Conservation (phyloP, 2,797 vertebrate species). For the Amblyraja radiata region DNA sequence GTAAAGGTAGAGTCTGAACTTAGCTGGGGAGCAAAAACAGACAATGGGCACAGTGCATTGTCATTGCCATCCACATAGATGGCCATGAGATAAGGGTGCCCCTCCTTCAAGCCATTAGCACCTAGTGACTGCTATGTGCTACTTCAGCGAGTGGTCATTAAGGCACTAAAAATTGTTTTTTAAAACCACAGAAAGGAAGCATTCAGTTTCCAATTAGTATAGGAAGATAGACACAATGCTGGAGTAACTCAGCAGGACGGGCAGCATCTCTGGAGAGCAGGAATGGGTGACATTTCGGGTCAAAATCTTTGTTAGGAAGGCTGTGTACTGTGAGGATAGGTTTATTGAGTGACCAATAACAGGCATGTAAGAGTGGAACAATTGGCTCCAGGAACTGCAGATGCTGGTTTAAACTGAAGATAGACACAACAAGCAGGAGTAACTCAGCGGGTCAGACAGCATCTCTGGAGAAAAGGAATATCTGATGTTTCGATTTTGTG, state of each 20-base stretch:
- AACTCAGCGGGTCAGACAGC: no score
- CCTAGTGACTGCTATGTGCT: neutral
- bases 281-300: no score
- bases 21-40: neutral
- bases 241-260: no score
- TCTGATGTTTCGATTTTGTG: no score
- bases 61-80: neutral
- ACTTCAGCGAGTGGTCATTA: neutral
- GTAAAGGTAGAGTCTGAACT: neutral
- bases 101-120: neutral
- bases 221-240: no score
- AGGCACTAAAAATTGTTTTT: neutral
- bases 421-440: no score
- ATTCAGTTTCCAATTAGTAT: neutral
- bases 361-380: neutral
- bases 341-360: neutral
- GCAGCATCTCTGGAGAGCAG: no score
- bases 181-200: no score
- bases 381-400: no score
- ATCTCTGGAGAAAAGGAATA: no score
- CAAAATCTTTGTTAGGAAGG: neutral
- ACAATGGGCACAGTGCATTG: neutral
- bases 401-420: no score
- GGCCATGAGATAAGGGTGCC: neutral
- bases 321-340: neutral